phyloP scores from a whole-genome alignment of 2,888 invertebrate species.

The Odontothrips loti region DNA sequence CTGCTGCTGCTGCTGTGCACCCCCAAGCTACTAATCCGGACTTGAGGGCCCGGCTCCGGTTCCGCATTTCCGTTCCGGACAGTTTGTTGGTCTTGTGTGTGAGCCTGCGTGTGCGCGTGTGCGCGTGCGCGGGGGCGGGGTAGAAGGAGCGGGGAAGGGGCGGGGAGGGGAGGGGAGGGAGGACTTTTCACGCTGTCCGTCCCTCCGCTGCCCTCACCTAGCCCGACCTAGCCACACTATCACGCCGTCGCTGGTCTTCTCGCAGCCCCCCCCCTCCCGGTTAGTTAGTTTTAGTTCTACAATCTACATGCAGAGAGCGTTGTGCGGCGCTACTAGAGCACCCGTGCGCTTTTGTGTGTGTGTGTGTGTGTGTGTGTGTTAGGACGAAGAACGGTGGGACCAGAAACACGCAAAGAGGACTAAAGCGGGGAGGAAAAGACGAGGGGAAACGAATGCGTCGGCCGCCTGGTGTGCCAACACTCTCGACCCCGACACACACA shows the following conservation, averaged over 20 bases:
- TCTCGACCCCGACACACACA: too few species aligned
- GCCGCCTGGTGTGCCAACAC: too few species aligned
- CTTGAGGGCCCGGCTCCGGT: too few species aligned
- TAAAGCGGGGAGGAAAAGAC: too few species aligned
- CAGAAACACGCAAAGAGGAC: neutral
- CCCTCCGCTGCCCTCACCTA: neutral
- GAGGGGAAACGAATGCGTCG: too few species aligned
- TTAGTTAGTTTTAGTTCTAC: neutral
- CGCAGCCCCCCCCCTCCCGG: neutral
- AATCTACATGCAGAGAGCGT: neutral
- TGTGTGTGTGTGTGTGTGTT: neutral
- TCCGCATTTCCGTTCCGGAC: too few species aligned
- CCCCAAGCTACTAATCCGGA: too few species aligned
- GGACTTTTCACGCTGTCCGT: neutral
- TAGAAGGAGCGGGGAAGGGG: too few species aligned
- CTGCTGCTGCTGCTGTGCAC: too few species aligned
- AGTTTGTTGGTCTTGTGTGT: too few species aligned
- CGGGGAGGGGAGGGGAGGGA: neutral
- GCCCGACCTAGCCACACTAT: neutral
- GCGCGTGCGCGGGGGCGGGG: too few species aligned
- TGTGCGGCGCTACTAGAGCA: neutral
- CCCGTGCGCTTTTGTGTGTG: too few species aligned
- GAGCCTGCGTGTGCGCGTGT: neutral
- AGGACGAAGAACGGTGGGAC: neutral
- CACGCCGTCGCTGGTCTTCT: neutral